A percentile compares a stretch with the other conserved stretches of the same genome.
These are phyloP conservation scores for Echiichthys vipera DNA, from an alignment of 2,797 vertebrate species.

Conservation along the genomic window DNA sequence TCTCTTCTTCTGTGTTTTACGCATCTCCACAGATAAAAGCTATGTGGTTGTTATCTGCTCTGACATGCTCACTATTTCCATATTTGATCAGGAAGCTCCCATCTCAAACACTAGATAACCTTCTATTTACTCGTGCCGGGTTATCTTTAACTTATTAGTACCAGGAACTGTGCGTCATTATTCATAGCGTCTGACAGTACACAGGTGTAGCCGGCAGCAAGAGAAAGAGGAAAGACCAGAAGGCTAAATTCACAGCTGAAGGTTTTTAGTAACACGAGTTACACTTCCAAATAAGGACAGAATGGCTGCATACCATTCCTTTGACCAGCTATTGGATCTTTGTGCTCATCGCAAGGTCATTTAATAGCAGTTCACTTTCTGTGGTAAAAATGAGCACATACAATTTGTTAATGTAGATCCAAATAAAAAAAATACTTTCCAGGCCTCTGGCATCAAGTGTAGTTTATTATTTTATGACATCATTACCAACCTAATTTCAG, in stretches of 20 bases:
- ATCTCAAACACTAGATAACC: conserved; percentile 25
- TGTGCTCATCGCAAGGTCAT: conserved; percentile 24
- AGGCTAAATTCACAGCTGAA: conserved; percentile 30
- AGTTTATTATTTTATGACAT: conserved; percentile 15
- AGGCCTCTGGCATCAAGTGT: neutral
- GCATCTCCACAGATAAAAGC: conserved; percentile 34
- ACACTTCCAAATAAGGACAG: conserved; percentile 55
- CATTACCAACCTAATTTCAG: neutral
- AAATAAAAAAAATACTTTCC: neutral
- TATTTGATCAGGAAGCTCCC: conserved; percentile 48
- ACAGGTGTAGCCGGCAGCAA: conserved; percentile 48
- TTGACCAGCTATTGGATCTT: conserved; percentile 29
- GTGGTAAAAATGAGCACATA: neutral
- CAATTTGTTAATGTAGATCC: neutral
- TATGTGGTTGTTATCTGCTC: conserved; percentile 29
- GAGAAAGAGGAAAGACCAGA: conserved; percentile 23
- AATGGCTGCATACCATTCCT: conserved; percentile 47
- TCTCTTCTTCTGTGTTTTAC: conserved; percentile 24
- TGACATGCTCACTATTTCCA: conserved; percentile 30
- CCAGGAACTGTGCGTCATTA: conserved; percentile 56
- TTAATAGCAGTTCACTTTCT: neutral
- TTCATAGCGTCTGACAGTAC: conserved; percentile 51
- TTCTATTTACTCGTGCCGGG: conserved; percentile 36
- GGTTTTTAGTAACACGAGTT: conserved; percentile 29
- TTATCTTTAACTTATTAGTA: conserved; percentile 47